These are phyloP conservation scores for Capreolus pygargus DNA, from an alignment of 2,113 vertebrate species.

Conservation along the genomic window DNA sequence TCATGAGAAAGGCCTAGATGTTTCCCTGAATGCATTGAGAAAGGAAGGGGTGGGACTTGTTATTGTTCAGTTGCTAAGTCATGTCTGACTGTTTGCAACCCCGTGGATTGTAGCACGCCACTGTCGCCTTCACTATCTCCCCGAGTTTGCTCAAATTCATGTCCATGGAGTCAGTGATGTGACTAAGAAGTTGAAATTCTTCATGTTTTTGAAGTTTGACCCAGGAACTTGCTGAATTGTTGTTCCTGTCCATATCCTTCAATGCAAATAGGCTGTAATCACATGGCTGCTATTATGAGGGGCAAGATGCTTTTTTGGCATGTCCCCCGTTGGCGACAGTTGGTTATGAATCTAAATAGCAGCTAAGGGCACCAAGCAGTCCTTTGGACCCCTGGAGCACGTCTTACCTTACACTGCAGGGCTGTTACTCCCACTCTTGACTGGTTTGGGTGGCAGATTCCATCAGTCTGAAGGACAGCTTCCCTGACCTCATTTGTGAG, in stretches of 20 bases:
- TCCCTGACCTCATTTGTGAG: background rate
- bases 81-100: background rate
- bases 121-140: background rate
- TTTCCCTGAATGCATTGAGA: background rate
- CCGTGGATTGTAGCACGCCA: background rate
- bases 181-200: background rate
- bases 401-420: background rate
- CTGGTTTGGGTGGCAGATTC: background rate
- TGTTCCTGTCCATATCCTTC: too few relatives aligned
- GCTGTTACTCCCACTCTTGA: background rate
- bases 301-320: background rate
- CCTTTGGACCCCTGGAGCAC: background rate
- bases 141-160: background rate
- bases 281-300: background rate
- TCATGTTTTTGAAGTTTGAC: background rate
- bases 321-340: background rate
- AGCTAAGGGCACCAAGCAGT: background rate
- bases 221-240: background rate
- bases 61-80: background rate
- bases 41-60: background rate
- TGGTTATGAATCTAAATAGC: background rate
- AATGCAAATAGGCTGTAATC: background rate
- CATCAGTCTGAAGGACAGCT: background rate
- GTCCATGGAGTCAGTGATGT: background rate
- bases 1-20: background rate